Conservation (phyloP, 2,888 invertebrate genomes). For the Clostera curtula region DNA sequence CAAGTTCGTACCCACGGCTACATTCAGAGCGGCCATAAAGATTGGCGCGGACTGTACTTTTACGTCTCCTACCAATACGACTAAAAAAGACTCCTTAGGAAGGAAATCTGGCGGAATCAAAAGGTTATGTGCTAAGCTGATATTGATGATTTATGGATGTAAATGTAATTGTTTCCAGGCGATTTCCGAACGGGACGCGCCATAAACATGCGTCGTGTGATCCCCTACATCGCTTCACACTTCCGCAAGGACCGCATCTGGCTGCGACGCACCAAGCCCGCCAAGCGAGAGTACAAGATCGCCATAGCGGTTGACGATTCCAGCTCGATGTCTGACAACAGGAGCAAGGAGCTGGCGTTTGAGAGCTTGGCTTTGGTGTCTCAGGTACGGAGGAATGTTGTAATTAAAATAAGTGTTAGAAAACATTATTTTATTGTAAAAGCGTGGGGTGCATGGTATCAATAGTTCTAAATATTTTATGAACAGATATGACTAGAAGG, state of each 20-base stretch:
- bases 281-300: conserved; percentile 96
- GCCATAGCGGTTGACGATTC: conserved; percentile 98
- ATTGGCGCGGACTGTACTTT: too few relatives aligned
- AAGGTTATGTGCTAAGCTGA: not conserved
- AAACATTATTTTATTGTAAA: too few relatives aligned
- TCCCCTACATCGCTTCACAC: conserved; percentile 98
- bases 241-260: conserved; percentile 99
- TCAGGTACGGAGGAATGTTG: conserved; percentile 47
- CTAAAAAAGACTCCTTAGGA: too few relatives aligned
- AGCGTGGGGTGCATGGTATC: too few relatives aligned
- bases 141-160: too few relatives aligned
- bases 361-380: conserved; percentile 95
- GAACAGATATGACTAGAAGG: too few relatives aligned
- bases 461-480: too few relatives aligned
- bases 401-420: too few relatives aligned
- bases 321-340: conserved; percentile 90
- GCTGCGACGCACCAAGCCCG: conserved; percentile 95
- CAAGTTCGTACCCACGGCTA: too few relatives aligned
- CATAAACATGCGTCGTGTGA: conserved; percentile 97
- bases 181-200: conserved; percentile 97
- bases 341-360: conserved; percentile 92
- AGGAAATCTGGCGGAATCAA: too few relatives aligned
- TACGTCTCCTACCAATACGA: too few relatives aligned
- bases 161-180: conserved; percentile 70
- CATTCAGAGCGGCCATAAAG: too few relatives aligned